Evolutionary conservation across 1,140 invertebrate species (phyloP).

Genomic region (Aphelinus certus): DNA sequence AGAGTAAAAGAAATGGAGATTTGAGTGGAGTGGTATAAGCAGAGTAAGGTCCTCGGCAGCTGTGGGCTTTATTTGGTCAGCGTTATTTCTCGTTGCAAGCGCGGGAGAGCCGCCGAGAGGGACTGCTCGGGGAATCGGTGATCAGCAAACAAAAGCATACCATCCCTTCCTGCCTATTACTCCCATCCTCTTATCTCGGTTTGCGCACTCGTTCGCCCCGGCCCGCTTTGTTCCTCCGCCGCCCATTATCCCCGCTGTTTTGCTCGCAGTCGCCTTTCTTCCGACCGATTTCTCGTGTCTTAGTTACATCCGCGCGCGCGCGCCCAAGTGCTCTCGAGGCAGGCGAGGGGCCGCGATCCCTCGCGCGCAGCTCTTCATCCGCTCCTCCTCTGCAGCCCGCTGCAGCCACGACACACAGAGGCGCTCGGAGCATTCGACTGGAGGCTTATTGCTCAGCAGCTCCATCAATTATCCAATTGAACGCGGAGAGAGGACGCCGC

Average conservation of each 20-base stretch:
- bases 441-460: constrained; percentile 18
- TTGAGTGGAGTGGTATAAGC: no score
- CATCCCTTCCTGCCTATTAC: background rate
- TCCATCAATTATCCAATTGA: constrained; percentile 32
- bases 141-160: constrained; percentile 39
- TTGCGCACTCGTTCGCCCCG: background rate
- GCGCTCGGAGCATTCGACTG: constrained; percentile 10
- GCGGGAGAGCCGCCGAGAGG: background rate
- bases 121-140: constrained; percentile 27
- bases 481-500: background rate
- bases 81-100: constrained; percentile 6
- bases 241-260: background rate
- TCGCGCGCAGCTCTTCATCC: no score
- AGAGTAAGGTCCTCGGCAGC: background rate
- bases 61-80: constrained; percentile 14
- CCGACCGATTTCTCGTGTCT: background rate
- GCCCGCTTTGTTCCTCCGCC: background rate
- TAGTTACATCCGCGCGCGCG: background rate
- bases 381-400: no score
- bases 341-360: no score
- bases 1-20: no score
- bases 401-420: no score
- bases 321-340: constrained; percentile 2
- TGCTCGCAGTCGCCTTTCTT: no score
- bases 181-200: background rate